Conservation (phyloP, 2,797 vertebrate genomes). For the Brotula barbata region DNA sequence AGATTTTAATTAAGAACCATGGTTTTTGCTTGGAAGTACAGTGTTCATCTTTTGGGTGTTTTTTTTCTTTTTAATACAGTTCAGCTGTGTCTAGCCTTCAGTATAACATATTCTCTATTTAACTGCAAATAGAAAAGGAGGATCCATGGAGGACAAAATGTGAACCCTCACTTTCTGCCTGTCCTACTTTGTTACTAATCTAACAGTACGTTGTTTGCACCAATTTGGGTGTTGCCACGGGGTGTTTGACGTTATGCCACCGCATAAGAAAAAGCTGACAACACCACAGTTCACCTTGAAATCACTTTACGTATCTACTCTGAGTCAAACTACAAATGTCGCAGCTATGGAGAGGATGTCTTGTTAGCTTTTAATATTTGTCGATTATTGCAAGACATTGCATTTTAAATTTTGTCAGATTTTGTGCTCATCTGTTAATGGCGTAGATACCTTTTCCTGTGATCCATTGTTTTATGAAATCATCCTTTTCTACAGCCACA, state of each 20-base stretch:
- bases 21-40: neutral
- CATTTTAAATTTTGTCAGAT: no score
- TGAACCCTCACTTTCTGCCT: constrained; percentile 45
- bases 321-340: neutral
- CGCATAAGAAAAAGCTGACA: constrained; percentile 32
- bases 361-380: neutral
- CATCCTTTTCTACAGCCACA: no score
- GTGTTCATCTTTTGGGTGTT: constrained; percentile 8
- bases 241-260: constrained; percentile 26
- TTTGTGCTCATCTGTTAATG: no score
- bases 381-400: no score
- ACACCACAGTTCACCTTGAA: constrained; percentile 41
- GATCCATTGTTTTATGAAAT: no score
- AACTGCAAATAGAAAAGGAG: constrained; percentile 44
- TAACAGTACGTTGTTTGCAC: constrained; percentile 45
- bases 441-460: no score
- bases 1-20: neutral
- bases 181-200: constrained; percentile 68
- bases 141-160: constrained; percentile 45
- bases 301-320: constrained; percentile 22
- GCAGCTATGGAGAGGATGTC: neutral
- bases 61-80: constrained; percentile 6
- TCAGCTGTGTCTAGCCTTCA: constrained; percentile 5
- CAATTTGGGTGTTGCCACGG: constrained; percentile 53
- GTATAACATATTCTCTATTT: constrained; percentile 16